Evolutionary conservation across 1,140 invertebrate genomes (phyloP), one percentile per base, ranked within the genome.

Genomic region (Trinorchestia longiramus): DNA sequence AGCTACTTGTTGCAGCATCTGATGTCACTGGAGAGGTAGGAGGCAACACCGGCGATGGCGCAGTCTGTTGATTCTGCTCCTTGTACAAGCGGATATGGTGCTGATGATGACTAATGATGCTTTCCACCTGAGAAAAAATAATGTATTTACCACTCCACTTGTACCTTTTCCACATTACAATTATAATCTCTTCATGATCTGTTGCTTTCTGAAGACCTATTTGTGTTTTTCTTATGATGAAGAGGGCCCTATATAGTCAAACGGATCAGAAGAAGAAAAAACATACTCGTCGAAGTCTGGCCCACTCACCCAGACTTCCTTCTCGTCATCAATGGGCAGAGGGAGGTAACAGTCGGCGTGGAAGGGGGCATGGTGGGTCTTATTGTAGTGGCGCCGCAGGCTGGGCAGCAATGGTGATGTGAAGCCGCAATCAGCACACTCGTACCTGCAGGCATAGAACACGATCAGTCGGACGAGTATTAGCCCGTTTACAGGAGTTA

Each of bases 381-480:
- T 96, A 36, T 96, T 96, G 91, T 53, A 96, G 87, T 96, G 96
- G n/a, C 96, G 95, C 43, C 96, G 96, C 6, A 96, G 62, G 47
- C 88, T 96, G 6, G 96, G 95, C 6, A 96, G 92, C 23, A 96
- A 95, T 43, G 96, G 95, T 62, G 96, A 96, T n/a, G 95, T 96
- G 11, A 96, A 87, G 87, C 96, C 96, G 95, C 96, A 96, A 47
- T 96, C 96, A 0, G 91, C 96, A 96, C 96, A 96, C 77, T 96
- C 96, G 91, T 96, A 96, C 44, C 96, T 96, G 95, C 36, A 28
- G 28, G 28, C 62, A 77, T 23, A 77, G 62, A 77, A 77, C 28
- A 77, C 1, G 8, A 53, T 53, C 47, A 53, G 47, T 19, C 47
- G 47, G 8, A 53, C 47, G 28, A 36, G 28, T 15, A 19, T 36